phyloP scores from a whole-genome alignment of 2,888 invertebrate genomes.

The Trissolcus japonicus region DNA sequence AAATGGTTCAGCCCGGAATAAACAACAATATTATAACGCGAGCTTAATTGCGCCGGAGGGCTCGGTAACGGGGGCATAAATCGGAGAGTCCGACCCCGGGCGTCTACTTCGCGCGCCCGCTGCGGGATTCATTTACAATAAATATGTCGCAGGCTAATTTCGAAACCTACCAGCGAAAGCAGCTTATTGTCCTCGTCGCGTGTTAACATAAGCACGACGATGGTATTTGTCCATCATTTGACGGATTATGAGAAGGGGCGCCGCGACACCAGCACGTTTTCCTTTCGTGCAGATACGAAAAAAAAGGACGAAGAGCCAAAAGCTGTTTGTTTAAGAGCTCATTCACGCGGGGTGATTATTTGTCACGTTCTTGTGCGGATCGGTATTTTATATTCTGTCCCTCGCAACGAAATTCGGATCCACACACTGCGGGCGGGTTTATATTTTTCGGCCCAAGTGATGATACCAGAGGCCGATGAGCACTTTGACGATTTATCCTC shows the following conservation, averaged over 20 bases:
- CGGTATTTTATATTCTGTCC: slow-evolving; percentile 11
- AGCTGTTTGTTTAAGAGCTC: slow-evolving; percentile 41
- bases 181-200: slow-evolving; percentile 57
- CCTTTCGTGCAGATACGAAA: too few species aligned
- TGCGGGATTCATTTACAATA: slow-evolving; percentile 75
- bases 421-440: not conserved
- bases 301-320: not conserved
- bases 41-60: slow-evolving; percentile 75
- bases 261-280: not conserved
- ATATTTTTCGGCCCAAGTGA: not conserved
- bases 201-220: slow-evolving; percentile 38
- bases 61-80: slow-evolving; percentile 74
- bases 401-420: slow-evolving; percentile 39
- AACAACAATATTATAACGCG: slow-evolving; percentile 76
- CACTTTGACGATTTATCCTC: too few species aligned
- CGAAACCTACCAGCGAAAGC: slow-evolving; percentile 63
- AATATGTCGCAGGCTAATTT: slow-evolving; percentile 75
- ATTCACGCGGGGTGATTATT: slow-evolving; percentile 14
- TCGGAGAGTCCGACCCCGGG: slow-evolving; percentile 66
- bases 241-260: slow-evolving; percentile 34
- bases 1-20: slow-evolving; percentile 71
- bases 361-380: slow-evolving; percentile 30
- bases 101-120: slow-evolving; percentile 55
- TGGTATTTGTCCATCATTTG: slow-evolving; percentile 45
- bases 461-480: not conserved